Evolutionary conservation across 2,797 vertebrate species (phyloP).

Genomic region (Pachyuromys duprasi): DNA sequence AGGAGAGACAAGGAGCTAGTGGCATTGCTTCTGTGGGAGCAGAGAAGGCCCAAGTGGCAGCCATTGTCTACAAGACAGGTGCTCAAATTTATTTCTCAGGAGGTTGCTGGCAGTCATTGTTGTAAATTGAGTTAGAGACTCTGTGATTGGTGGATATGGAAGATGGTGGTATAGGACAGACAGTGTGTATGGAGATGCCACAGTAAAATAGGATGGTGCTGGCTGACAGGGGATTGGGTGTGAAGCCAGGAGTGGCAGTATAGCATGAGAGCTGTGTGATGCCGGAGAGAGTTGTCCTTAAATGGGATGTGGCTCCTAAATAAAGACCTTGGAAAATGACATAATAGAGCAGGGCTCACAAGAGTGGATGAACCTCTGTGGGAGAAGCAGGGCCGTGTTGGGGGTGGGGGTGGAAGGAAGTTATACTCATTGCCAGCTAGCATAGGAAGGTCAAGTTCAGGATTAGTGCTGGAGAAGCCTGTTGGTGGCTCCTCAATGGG

Average conservation of each 20-base stretch:
- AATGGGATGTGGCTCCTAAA: neutral
- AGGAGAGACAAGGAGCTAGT: neutral
- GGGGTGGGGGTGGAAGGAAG: too few relatives aligned
- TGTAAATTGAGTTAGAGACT: neutral
- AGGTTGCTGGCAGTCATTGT: neutral
- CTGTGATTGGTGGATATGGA: neutral
- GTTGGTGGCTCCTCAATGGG: neutral
- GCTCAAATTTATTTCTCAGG: neutral
- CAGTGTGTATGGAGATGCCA: neutral
- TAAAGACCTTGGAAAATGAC: neutral
- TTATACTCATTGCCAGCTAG: neutral
- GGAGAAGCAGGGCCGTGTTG: neutral
- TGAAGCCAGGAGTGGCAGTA: neutral
- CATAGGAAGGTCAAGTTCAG: neutral
- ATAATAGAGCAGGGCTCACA: accelerated
- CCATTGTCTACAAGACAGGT: neutral
- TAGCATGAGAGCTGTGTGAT: too few relatives aligned
- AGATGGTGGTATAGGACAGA: neutral
- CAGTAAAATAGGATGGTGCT: neutral
- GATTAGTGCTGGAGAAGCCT: too few relatives aligned
- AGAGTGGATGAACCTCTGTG: neutral
- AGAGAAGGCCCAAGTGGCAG: neutral
- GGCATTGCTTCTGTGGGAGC: neutral
- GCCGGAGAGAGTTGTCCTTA: neutral
- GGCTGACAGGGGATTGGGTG: too few relatives aligned